These are phyloP conservation scores for Leptinotarsa defecta DNA, from an alignment of 1,140 invertebrate genomes.

Conservation along the genomic window DNA sequence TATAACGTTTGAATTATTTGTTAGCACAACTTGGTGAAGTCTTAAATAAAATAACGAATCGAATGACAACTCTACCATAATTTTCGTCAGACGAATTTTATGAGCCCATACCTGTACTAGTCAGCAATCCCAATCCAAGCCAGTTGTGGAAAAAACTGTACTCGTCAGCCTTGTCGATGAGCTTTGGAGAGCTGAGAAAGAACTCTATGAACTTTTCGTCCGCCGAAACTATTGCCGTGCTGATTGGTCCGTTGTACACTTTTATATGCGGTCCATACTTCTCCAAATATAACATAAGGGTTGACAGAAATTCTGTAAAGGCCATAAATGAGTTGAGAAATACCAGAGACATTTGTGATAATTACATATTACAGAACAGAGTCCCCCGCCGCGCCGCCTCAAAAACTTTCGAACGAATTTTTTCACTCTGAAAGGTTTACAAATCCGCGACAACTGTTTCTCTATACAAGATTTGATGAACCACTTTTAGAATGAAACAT, in stretches of 20 bases:
- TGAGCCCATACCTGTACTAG: slow-evolving; percentile 60
- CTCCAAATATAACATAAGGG: slow-evolving; percentile 31
- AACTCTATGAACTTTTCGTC: slow-evolving; percentile 48
- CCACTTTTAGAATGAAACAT: no score
- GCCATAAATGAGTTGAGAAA: slow-evolving; percentile 15
- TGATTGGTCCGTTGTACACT: slow-evolving; percentile 11
- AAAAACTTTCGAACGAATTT: background rate
- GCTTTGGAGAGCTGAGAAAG: slow-evolving; percentile 71
- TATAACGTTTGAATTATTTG: background rate
- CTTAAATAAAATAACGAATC: background rate
- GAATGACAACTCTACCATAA: background rate
- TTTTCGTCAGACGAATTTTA: no score
- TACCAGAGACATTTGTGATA: slow-evolving; percentile 16
- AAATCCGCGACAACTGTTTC: no score
- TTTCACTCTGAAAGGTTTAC: background rate
- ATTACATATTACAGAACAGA: no score
- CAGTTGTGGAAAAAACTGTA: slow-evolving; percentile 76
- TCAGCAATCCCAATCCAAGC: slow-evolving; percentile 77
- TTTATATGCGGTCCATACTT: slow-evolving; percentile 25
- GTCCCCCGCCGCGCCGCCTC: background rate
- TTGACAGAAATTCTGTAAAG: slow-evolving; percentile 18
- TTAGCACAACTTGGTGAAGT: background rate
- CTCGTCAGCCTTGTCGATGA: slow-evolving; percentile 73
- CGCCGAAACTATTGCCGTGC: slow-evolving; percentile 21
- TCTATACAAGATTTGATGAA: no score